Evolutionary conservation across 2,888 invertebrate species (phyloP).

Genomic region (Slavum lentiscoides): DNA sequence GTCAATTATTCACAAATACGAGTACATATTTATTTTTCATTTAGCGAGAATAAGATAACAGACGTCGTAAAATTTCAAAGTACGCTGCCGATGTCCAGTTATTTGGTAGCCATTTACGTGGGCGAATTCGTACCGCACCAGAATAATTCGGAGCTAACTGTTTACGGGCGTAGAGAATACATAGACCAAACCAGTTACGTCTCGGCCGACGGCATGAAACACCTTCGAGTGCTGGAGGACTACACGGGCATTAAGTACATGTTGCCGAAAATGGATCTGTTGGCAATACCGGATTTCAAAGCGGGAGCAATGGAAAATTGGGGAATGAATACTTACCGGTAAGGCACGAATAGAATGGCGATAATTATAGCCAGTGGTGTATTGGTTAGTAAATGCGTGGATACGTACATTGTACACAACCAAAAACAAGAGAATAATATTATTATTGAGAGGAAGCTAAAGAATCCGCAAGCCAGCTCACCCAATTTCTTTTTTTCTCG

Average conservation of each 20-base stretch:
- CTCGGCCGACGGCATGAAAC: constrained; percentile 64
- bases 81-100: constrained; percentile 60
- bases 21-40: background rate
- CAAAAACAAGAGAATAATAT: too few relatives aligned
- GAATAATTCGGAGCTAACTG: constrained; percentile 40
- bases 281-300: constrained; percentile 84
- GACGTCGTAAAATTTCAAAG: constrained; percentile 49
- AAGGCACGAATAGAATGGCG: constrained; percentile 33
- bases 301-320: constrained; percentile 86
- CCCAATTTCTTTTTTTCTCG: too few relatives aligned
- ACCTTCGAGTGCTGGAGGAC: constrained; percentile 65
- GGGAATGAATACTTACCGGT: constrained; percentile 80
- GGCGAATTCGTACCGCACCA: constrained; percentile 67
- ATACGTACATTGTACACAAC: too few relatives aligned
- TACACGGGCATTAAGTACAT: constrained; percentile 69
- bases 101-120: constrained; percentile 81
- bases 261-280: constrained; percentile 83
- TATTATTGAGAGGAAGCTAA: too few relatives aligned
- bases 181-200: constrained; percentile 62
- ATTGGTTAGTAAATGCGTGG: too few relatives aligned
- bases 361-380: background rate
- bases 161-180: constrained; percentile 54
- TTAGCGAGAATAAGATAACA: background rate
- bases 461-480: too few relatives aligned
- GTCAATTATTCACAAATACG: too few relatives aligned